These are phyloP conservation scores for Mimumesa dahlbomi DNA, from an alignment of 2,888 invertebrate genomes.

Conservation along the genomic window DNA sequence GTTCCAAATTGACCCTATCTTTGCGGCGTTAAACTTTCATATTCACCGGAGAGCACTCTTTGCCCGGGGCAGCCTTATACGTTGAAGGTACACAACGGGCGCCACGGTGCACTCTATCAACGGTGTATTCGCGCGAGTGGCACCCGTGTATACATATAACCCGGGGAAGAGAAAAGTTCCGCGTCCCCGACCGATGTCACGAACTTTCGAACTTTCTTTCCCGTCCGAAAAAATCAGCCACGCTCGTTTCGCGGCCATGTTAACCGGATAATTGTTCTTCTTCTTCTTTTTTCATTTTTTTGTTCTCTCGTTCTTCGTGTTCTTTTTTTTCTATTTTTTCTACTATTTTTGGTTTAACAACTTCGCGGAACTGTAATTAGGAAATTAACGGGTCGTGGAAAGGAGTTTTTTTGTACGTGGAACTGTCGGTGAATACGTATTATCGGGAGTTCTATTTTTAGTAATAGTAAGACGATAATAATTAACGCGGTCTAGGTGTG, in stretches of 20 bases:
- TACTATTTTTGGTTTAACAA: too few species aligned
- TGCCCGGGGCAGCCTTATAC: slow-evolving; percentile 19
- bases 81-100: slow-evolving; percentile 5
- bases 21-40: slow-evolving; percentile 57
- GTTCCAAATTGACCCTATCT: slow-evolving; percentile 55
- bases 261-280: not conserved
- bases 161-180: slow-evolving; percentile 11
- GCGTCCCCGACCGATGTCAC: not conserved
- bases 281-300: too few species aligned
- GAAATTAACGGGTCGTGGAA: not conserved
- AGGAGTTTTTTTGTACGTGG: not conserved
- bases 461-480: too few species aligned
- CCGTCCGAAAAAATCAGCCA: too few species aligned
- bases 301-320: too few species aligned
- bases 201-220: too few species aligned
- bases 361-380: too few species aligned
- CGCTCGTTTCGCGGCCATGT: not conserved
- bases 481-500: too few species aligned
- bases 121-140: slow-evolving; percentile 18
- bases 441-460: too few species aligned
- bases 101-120: slow-evolving; percentile 8
- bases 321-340: too few species aligned
- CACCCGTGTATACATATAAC: too few species aligned
- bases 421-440: too few species aligned
- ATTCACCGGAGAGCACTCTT: slow-evolving; percentile 37